Base-by-base conservation (phyloP, 2,888 invertebrate genomes). In the Neocrepidodera transversa region DNA sequence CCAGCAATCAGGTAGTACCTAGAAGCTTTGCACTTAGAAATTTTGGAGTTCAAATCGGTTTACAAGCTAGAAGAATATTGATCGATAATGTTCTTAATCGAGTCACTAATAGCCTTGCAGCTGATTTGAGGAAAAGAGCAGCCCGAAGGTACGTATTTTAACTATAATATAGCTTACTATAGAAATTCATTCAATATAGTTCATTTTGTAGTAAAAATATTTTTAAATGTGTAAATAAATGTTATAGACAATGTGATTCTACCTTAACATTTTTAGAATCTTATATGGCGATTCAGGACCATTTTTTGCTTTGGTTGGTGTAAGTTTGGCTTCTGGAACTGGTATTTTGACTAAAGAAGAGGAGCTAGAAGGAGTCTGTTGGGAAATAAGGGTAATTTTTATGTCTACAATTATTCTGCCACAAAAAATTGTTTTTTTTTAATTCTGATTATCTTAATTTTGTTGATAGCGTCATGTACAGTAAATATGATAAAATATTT, bases 331-430 rank as follows among this genome's bases (percentile, higher is more conserved):
- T 7, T 87, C 89, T 5, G 89, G 89, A 2, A 85, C 86, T 45
- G 90, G 90, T 13, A 85, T 90, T 59, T 75, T 92, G 18, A 90
- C 89, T 1, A 88, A 88, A 73, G 88, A 91, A 71, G 89, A 91
- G 75, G 90, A 91, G 79, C 76, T 90, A 23, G 91, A 91, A 79
- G 88, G 88, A 36, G 85, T 91, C 32, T 91, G 91, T 71, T 87
- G 86, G 84, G 90, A 91, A 82, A 91, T 92, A 62, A 80, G 90
- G 62, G 89, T 86, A 80, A 76, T 75, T 74, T 61, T 58, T 36
- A 36, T n/a, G n/a, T n/a, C n/a, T n/a, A n/a, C n/a, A n/a, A n/a
- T n/a, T n/a, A n/a, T n/a, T n/a, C n/a, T n/a, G n/a, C n/a, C n/a
- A n/a, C n/a, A n/a, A n/a, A n/a, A n/a, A n/a, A n/a, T n/a, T n/a